phyloP scores from a whole-genome alignment of 2,797 vertebrate genomes.

The Martes flavigula region DNA sequence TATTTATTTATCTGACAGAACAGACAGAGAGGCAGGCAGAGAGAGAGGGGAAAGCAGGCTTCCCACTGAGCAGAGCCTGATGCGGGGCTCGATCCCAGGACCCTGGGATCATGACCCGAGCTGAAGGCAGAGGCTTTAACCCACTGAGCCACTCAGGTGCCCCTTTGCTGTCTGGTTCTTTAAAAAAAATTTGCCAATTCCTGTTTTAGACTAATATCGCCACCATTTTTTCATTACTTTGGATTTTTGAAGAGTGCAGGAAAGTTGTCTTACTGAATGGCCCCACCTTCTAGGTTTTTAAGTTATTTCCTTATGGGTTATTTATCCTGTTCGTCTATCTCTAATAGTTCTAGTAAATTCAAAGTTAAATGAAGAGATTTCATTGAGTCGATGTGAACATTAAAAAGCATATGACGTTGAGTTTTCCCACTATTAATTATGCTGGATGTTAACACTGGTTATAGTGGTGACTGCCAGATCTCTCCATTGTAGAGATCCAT shows the following conservation, averaged over 20 bases:
- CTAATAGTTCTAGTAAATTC: neutral
- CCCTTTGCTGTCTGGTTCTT: neutral
- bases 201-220: neutral
- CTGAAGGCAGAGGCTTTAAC: no score
- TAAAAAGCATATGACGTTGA: neutral
- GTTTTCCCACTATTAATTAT: neutral
- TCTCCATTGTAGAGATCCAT: neutral
- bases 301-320: neutral
- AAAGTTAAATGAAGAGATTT: neutral
- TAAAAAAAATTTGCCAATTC: neutral
- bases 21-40: no score
- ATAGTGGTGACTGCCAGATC: neutral
- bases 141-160: no score
- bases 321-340: neutral
- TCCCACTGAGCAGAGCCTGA: no score
- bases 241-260: neutral
- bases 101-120: no score
- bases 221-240: neutral
- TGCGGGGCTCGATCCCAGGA: no score
- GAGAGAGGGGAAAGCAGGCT: no score
- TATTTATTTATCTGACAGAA: no score
- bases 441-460: neutral
- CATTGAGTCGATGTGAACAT: neutral
- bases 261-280: neutral
- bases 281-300: neutral